A percentile compares a stretch with the other conserved stretches of the same genome.
These are phyloP conservation scores for Rambutsinella grinnellia DNA, from an alignment of 2,888 invertebrate species.

Conservation along the genomic window DNA sequence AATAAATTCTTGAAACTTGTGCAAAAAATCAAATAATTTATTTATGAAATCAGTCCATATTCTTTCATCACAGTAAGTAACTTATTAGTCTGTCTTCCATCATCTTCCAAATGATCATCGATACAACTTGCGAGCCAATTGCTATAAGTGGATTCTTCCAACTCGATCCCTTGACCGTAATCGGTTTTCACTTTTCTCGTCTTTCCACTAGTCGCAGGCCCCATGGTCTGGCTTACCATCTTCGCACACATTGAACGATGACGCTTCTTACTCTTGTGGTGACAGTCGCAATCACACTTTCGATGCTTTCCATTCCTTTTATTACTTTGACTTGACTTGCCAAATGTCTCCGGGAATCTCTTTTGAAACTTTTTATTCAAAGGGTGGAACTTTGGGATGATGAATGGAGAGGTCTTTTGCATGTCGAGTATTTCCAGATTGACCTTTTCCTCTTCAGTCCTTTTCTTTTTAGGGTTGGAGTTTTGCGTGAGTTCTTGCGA, in stretches of 20 bases:
- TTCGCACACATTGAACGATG: not conserved
- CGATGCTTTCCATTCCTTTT: not conserved
- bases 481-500: not conserved
- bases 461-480: not conserved
- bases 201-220: not conserved
- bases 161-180: not conserved
- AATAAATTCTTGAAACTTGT: not conserved
- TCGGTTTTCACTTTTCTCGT: not conserved
- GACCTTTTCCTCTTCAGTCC: not conserved
- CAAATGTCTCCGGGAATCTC: not conserved
- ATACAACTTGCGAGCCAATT: not conserved
- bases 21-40: not conserved
- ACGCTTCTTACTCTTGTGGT: not conserved
- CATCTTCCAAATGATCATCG: not conserved
- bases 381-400: not conserved
- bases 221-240: not conserved
- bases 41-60: not conserved
- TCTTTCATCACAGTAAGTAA: not conserved
- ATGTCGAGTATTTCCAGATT: not conserved
- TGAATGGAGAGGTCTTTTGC: not conserved
- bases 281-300: not conserved
- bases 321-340: not conserved
- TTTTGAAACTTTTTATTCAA: not conserved
- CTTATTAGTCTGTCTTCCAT: not conserved
- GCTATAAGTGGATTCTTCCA: slow-evolving; percentile 4